These are phyloP conservation scores for Tanytarsus gracilentus DNA, from an alignment of 2,888 invertebrate species.

Conservation along the genomic window DNA sequence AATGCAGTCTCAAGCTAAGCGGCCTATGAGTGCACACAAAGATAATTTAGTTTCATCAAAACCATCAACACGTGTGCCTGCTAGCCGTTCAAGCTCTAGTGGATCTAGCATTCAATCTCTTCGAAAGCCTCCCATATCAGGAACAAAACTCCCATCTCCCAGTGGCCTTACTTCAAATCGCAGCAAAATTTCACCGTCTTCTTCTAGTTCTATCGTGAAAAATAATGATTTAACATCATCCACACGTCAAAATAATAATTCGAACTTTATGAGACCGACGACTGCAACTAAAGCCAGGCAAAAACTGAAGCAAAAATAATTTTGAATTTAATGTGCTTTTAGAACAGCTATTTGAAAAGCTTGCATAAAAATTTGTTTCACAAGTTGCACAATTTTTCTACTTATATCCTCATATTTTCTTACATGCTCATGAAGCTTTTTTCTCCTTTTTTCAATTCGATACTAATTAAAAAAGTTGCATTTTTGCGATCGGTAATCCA, in stretches of 20 bases:
- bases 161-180: conserved; percentile 46
- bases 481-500: no score
- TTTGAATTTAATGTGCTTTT: neutral
- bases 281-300: conserved; percentile 55
- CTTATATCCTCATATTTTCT: no score
- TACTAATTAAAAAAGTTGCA: no score
- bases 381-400: no score
- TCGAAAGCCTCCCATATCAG: conserved; percentile 33
- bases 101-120: conserved; percentile 47
- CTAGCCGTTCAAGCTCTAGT: conserved; percentile 51
- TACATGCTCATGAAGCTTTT: no score
- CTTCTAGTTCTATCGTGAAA: no score
- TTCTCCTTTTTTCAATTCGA: no score
- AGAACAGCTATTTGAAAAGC: no score
- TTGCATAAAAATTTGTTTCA: no score
- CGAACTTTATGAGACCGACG: conserved; percentile 79
- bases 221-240: no score
- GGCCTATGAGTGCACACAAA: conserved; percentile 30
- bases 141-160: conserved; percentile 32
- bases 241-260: conserved; percentile 39
- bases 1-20: no score
- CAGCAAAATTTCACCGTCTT: conserved; percentile 14
- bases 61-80: conserved; percentile 44
- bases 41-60: no score
- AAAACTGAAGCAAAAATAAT: neutral